Conservation (phyloP, 1,140 invertebrate species). For the Lanistes nyassanus region DNA sequence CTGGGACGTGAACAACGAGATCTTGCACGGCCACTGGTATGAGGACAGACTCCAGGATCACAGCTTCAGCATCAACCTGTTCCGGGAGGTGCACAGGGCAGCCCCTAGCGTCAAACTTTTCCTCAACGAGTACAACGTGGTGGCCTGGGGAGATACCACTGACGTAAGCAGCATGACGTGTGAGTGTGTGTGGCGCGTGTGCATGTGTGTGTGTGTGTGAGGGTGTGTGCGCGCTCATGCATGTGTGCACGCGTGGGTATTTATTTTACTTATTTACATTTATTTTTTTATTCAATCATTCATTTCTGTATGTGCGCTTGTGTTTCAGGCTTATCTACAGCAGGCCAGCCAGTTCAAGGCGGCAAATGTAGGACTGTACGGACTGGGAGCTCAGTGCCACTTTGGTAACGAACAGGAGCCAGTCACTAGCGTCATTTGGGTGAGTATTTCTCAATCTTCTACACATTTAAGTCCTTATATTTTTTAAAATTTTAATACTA, state of each 20-base stretch:
- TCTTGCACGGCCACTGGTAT: slow-evolving; percentile 40
- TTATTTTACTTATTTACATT: too few relatives aligned
- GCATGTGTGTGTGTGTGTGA: too few relatives aligned
- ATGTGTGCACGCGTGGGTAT: too few relatives aligned
- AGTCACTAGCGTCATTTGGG: slow-evolving; percentile 26
- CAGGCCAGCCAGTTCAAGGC: slow-evolving; percentile 20
- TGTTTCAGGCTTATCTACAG: slow-evolving; percentile 17
- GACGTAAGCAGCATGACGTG: too few relatives aligned
- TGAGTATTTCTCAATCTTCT: neutral
- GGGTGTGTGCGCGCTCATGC: too few relatives aligned
- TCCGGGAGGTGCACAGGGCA: slow-evolving; percentile 33
- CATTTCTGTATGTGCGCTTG: neutral
- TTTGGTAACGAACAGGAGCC: slow-evolving; percentile 21
- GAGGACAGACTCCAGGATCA: slow-evolving; percentile 34
- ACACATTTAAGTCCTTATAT: neutral
- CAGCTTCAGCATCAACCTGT: slow-evolving; percentile 45
- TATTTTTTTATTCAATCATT: slow-evolving; percentile 1
- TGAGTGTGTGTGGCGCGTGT: too few relatives aligned
- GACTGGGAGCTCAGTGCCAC: slow-evolving; percentile 41
- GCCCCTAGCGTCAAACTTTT: slow-evolving; percentile 46
- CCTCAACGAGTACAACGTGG: slow-evolving; percentile 49
- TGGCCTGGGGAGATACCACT: neutral
- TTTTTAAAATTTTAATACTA: neutral
- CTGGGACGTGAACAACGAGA: slow-evolving; percentile 59
- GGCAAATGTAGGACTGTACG: slow-evolving; percentile 30